phyloP scores from a whole-genome alignment of 1,140 invertebrate species.

The Anastatus disparis region DNA sequence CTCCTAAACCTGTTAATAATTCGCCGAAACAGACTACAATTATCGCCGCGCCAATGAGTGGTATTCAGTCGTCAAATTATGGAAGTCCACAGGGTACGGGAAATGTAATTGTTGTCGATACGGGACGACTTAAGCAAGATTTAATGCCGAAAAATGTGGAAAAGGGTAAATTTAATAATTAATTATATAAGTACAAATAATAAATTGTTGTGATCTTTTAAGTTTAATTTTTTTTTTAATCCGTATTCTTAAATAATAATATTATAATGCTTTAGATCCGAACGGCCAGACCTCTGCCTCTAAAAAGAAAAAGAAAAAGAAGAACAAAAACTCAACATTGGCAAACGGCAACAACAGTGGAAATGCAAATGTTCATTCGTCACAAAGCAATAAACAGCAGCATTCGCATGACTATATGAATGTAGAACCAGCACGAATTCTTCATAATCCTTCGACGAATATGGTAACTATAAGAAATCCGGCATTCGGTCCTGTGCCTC shows the following conservation, averaged over 20 bases:
- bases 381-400: conserved; percentile 15
- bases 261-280: conserved; percentile 25
- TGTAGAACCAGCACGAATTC: conserved; percentile 56
- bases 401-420: conserved; percentile 33
- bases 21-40: conserved; percentile 62
- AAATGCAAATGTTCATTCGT: background rate
- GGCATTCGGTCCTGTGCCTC: conserved; percentile 70
- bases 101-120: conserved; percentile 75
- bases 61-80: conserved; percentile 56
- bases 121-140: conserved; percentile 70
- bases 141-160: conserved; percentile 55
- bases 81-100: conserved; percentile 64
- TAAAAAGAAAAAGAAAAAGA: conserved; percentile 72
- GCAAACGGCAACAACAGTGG: conserved; percentile 14
- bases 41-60: conserved; percentile 63
- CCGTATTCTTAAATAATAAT: background rate
- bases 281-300: conserved; percentile 28
- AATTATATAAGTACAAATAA: no score
- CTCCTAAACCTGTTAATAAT: conserved; percentile 49
- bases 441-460: conserved; percentile 68
- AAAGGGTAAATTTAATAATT: conserved; percentile 53
- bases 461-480: conserved; percentile 82
- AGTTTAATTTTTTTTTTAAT: no score
- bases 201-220: no score
- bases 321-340: conserved; percentile 63